Percentiles rank a stretch among this genome's conserved stretches.
These are phyloP conservation scores for Typhlichthys eigenmanni DNA, from an alignment of 2,797 vertebrate species.

Conservation along the genomic window DNA sequence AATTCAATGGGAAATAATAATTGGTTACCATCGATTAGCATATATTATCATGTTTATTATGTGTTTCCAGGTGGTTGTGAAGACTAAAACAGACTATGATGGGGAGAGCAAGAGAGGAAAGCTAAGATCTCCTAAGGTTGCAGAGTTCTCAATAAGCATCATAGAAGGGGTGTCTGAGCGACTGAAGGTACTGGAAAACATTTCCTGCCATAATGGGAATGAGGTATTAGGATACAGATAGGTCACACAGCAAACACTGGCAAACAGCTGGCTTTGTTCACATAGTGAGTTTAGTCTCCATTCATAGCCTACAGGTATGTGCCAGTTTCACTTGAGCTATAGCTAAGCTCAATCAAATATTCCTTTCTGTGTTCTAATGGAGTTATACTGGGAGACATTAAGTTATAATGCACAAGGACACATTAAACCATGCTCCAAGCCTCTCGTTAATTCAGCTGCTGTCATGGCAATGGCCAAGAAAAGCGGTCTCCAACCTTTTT, in stretches of 20 bases:
- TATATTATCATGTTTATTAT: conserved; percentile 14
- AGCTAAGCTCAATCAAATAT: conserved; percentile 20
- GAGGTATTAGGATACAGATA: background rate
- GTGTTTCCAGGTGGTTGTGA: conserved; percentile 87
- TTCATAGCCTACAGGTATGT: background rate
- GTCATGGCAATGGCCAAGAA: conserved; percentile 67
- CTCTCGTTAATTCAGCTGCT: conserved; percentile 66
- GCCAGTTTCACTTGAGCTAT: conserved; percentile 13
- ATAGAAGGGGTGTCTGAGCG: conserved; percentile 91
- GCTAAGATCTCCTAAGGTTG: conserved; percentile 86
- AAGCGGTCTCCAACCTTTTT: conserved; percentile 36
- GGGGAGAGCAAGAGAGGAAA: conserved; percentile 88
- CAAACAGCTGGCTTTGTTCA: too few species aligned
- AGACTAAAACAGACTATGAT: conserved; percentile 93
- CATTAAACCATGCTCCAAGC: conserved; percentile 58
- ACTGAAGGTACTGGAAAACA: conserved; percentile 81
- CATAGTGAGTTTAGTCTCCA: background rate
- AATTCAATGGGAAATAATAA: too few species aligned
- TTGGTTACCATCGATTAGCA: too few species aligned
- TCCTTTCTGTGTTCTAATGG: conserved; percentile 18
- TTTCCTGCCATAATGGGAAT: background rate
- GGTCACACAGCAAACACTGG: too few species aligned
- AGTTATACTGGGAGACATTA: conserved; percentile 33
- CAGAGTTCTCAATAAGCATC: conserved; percentile 94
- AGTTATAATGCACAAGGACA: conserved; percentile 48